Percentiles rank a stretch among this genome's conserved stretches.
These are phyloP conservation scores for Mastomys coucha DNA, from an alignment of 2,113 vertebrate species.

Conservation along the genomic window DNA sequence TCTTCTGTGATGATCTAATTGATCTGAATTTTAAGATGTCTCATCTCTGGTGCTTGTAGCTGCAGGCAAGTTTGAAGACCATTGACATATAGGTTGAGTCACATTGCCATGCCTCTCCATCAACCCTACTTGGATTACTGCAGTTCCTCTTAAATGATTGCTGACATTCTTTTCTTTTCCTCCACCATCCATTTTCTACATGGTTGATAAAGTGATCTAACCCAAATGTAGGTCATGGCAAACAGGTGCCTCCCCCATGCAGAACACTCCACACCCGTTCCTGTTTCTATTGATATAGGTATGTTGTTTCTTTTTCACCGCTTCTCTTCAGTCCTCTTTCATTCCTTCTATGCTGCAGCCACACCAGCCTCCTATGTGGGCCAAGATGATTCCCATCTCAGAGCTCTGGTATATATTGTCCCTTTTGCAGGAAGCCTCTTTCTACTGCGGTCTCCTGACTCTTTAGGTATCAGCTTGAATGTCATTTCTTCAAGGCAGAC, in stretches of 20 bases:
- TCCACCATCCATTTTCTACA: background rate
- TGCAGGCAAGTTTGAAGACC: background rate
- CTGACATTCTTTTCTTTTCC: background rate
- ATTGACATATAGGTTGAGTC: background rate
- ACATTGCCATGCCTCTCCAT: background rate
- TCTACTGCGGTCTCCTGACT: background rate
- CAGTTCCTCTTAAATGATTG: background rate
- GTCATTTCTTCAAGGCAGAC: background rate
- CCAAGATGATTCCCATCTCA: background rate
- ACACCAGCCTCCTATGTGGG: background rate
- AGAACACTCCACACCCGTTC: background rate
- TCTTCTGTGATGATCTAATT: background rate
- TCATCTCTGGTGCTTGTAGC: background rate
- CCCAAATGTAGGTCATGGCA: constrained; percentile 19
- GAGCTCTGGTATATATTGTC: background rate
- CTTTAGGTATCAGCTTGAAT: background rate
- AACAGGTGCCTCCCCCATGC: background rate
- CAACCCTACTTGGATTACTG: background rate
- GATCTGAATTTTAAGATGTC: background rate
- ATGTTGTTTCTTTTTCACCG: background rate
- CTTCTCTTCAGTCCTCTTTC: background rate
- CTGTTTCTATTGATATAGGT: background rate
- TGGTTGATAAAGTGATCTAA: background rate
- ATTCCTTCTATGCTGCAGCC: background rate
- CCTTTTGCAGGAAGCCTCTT: background rate